Evolutionary conservation across 2,888 invertebrate genomes (phyloP), one percentile per base, ranked within the genome.

Genomic region (Drosophila histrio): DNA sequence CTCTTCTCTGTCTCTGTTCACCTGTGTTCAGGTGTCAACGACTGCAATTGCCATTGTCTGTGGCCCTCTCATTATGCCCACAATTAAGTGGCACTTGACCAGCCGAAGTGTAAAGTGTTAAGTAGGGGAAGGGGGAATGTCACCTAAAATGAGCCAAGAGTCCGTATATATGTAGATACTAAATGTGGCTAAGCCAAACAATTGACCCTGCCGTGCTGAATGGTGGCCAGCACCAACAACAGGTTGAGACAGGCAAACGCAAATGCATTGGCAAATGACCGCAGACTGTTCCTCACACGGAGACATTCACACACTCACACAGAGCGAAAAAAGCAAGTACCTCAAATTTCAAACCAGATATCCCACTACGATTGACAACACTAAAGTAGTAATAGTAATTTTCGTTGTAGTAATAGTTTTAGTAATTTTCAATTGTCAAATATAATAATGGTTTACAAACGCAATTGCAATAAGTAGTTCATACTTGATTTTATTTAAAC

Each of bases 81-180:
- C 88, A 82, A 85, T 82, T 82, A 87, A 85, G 77, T 87, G 78
- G 47, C 46, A 77, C 58, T 73, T 59, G 47, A 61, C 61, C 58
- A 65, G 57, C 46, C 64, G 28, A 24, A 59, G 46, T 63, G 86
- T 67, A 85, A 82, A 17, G 17, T 9, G 9, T 19, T 9, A 28
- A 28, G 21, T 30, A 8, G 39, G 7, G 7, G 4, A 9, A 22
- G 6, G 22, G 15, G 11, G 36, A 50, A 26, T 50, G 11, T 17
- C 36, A 2, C 11, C 24, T 19, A 36, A 50, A 56, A 38, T 56
- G 39, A 59, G 52, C 38, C 28, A 19, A 68, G 50, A 69, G 52
- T 57, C 61, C 43, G 34, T 17, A 46, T 49, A 43, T 19, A 39
- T 21, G 4, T 26, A 49, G 4, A 49, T 49, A 26, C 28, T 13